These are phyloP conservation scores for Aleiodes sp. DNA, from an alignment of 1,140 invertebrate genomes.

Conservation along the genomic window DNA sequence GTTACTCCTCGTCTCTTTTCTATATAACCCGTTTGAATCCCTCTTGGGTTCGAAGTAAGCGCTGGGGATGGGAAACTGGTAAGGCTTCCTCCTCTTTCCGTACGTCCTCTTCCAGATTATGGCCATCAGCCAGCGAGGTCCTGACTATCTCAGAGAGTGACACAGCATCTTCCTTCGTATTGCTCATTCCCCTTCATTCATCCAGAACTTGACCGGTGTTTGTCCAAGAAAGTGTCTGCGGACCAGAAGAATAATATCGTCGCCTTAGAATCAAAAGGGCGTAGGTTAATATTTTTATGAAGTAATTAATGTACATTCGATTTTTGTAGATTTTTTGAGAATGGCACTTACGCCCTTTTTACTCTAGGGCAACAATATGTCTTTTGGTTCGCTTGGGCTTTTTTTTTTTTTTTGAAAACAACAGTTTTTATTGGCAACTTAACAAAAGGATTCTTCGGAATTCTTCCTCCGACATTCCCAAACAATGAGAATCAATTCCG, in stretches of 20 bases:
- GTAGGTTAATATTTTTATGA: too few relatives aligned
- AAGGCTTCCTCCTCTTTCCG: slow-evolving; percentile 25
- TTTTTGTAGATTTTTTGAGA: too few relatives aligned
- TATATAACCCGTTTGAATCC: slow-evolving; percentile 1
- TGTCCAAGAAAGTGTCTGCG: slow-evolving; percentile 59
- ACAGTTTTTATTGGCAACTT: too few relatives aligned
- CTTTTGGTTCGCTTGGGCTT: too few relatives aligned
- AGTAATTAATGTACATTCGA: too few relatives aligned
- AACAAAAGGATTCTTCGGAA: too few relatives aligned
- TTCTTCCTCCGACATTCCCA: too few relatives aligned
- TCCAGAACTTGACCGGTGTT: slow-evolving; percentile 58
- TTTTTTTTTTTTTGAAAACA: too few relatives aligned
- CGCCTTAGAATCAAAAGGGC: slow-evolving; percentile 20
- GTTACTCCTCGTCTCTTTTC: background rate
- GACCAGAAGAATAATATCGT: slow-evolving; percentile 62
- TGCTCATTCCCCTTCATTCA: background rate
- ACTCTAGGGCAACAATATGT: too few relatives aligned
- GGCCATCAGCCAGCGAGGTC: slow-evolving; percentile 62
- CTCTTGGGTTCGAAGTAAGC: slow-evolving; percentile 18
- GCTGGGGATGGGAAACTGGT: background rate
- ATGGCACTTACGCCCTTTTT: too few relatives aligned
- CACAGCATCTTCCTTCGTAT: slow-evolving; percentile 32
- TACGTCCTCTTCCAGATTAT: slow-evolving; percentile 56
- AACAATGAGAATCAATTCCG: too few relatives aligned
- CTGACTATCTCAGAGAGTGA: slow-evolving; percentile 45